Evolutionary conservation across 30 jellyfish, hydroid and myxozoan species (phyloP).

Genomic region (Rhopilema esculentum): DNA sequence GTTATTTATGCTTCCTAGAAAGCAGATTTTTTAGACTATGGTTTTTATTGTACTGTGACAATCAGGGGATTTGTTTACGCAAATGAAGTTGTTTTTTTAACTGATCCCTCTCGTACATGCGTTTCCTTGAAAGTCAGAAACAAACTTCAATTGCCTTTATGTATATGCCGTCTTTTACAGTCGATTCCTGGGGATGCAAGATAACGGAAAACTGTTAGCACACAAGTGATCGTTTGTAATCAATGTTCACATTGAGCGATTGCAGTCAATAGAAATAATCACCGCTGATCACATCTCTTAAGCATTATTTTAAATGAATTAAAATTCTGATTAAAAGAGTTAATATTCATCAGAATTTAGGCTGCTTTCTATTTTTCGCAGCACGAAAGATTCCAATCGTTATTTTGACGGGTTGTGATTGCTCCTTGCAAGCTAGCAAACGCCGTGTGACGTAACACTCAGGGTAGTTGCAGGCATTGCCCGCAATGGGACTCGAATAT

Average conservation of each 20-base stretch:
- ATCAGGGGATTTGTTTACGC: background rate
- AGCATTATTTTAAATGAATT: background rate
- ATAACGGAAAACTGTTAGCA: background rate
- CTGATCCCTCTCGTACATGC: background rate
- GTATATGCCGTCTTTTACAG: background rate
- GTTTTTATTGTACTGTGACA: background rate
- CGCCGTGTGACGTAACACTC: too few relatives aligned
- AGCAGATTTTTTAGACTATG: background rate
- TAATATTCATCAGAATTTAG: background rate
- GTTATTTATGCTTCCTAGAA: background rate
- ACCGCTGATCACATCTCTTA: background rate
- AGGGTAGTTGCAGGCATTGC: background rate
- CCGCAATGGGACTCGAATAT: too few relatives aligned
- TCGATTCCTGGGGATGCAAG: background rate
- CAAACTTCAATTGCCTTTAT: background rate
- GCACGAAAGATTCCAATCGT: background rate
- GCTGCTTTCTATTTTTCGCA: background rate
- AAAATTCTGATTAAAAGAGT: background rate
- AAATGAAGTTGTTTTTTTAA: background rate
- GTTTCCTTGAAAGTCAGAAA: background rate
- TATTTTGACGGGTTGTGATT: background rate
- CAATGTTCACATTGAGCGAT: background rate
- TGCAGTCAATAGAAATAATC: background rate
- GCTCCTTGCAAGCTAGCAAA: too few relatives aligned
- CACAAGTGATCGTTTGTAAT: background rate